Evolutionary conservation across 2,113 vertebrate genomes (phyloP).

Genomic region (Hydrolagus affinis): DNA sequence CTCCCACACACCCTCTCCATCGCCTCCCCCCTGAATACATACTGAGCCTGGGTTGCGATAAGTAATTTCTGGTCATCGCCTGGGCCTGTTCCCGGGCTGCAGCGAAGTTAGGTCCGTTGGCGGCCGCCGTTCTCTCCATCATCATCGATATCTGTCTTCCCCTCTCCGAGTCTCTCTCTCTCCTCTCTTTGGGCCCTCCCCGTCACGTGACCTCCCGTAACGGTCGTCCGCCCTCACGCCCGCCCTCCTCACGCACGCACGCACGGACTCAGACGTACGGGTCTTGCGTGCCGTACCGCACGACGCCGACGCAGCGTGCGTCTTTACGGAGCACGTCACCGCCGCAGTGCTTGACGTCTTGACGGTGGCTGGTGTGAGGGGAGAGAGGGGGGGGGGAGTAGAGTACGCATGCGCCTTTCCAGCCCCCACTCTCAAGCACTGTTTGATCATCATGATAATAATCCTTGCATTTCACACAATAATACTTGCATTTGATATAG

Average conservation of each 20-base stretch:
- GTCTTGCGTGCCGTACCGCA: neutral
- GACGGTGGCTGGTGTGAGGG: too few relatives aligned
- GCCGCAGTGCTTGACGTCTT: too few relatives aligned
- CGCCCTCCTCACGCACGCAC: neutral
- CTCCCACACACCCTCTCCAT: too few relatives aligned
- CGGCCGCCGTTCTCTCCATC: constrained; percentile 52
- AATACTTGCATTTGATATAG: too few relatives aligned
- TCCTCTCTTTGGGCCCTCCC: neutral
- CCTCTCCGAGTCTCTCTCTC: neutral
- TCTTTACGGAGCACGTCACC: too few relatives aligned
- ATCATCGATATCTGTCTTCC: constrained; percentile 57
- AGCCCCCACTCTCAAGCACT: too few relatives aligned
- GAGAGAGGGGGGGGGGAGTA: too few relatives aligned
- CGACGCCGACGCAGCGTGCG: neutral
- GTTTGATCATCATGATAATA: too few relatives aligned
- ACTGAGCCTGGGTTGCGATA: constrained; percentile 69
- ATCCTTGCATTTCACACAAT: too few relatives aligned
- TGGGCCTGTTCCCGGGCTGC: constrained; percentile 59
- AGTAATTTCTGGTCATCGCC: constrained; percentile 65
- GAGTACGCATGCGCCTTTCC: too few relatives aligned
- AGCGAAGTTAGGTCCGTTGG: constrained; percentile 51
- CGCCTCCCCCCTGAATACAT: constrained; percentile 36
- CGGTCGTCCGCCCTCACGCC: constrained; percentile 41
- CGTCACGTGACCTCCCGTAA: constrained; percentile 42
- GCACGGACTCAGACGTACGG: neutral